These are phyloP conservation scores for Lagopus leucura DNA, from an alignment of 2,113 vertebrate genomes.

Conservation along the genomic window DNA sequence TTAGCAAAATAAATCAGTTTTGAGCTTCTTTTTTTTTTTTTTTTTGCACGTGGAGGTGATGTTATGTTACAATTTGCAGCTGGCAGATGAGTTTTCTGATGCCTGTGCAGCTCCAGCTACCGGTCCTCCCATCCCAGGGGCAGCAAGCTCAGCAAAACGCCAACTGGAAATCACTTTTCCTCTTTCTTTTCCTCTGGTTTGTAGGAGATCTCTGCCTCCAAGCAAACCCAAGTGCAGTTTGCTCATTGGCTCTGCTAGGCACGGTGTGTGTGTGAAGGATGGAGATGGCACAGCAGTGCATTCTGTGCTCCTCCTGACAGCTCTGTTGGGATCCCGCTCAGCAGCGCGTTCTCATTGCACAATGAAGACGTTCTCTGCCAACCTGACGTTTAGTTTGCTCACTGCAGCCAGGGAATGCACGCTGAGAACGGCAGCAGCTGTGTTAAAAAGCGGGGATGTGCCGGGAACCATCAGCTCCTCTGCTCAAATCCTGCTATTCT, in stretches of 20 bases:
- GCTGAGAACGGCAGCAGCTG: background rate
- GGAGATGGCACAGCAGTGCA: background rate
- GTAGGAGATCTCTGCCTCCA: background rate
- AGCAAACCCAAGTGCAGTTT: background rate
- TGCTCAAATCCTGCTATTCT: no score
- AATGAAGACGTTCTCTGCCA: background rate
- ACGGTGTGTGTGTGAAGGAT: background rate
- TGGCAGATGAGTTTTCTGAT: background rate
- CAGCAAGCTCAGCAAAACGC: background rate
- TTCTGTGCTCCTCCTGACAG: background rate
- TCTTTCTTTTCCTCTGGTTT: background rate
- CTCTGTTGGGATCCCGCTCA: background rate
- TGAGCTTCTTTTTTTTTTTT: conserved; percentile 28
- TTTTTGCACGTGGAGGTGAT: background rate
- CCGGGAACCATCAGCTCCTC: background rate
- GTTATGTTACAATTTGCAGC: no score
- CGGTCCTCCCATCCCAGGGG: no score
- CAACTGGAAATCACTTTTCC: background rate
- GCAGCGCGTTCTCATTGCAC: background rate
- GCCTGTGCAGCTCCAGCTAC: no score
- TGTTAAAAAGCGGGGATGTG: fast-evolving
- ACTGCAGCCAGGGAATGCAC: background rate
- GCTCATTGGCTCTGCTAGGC: fast-evolving
- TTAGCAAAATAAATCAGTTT: conserved; percentile 71
- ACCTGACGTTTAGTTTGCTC: background rate